Evolutionary conservation across 1,140 invertebrate species (phyloP).

Genomic region (Phocides pigmalion): DNA sequence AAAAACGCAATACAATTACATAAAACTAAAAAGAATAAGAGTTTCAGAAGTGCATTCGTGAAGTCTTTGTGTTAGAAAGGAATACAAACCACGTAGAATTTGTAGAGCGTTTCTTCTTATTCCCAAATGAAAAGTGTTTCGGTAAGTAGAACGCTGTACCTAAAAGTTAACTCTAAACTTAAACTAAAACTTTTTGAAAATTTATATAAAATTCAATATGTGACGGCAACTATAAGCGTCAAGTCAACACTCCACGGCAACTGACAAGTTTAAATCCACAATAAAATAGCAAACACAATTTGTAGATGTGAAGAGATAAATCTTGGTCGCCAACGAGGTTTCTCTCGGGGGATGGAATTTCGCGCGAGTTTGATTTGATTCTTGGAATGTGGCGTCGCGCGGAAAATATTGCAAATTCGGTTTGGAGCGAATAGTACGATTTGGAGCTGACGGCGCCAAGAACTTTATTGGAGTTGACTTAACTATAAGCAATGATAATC

Average conservation of each 20-base stretch:
- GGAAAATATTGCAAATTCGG: conserved; percentile 52
- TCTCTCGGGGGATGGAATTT: conserved; percentile 45
- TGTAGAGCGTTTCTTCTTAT: too few species aligned
- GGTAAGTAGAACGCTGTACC: conserved; percentile 26
- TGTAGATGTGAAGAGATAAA: conserved; percentile 48
- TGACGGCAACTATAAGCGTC: neutral
- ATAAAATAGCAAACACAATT: conserved; percentile 35
- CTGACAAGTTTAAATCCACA: conserved; percentile 29
- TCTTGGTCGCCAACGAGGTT: conserved; percentile 44
- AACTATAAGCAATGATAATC: too few species aligned
- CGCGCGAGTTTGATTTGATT: conserved; percentile 57
- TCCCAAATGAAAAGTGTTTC: conserved; percentile 15
- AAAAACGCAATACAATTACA: too few species aligned
- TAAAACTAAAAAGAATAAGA: too few species aligned
- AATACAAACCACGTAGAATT: too few species aligned
- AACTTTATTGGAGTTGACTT: conserved; percentile 17
- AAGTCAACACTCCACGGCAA: conserved; percentile 5
- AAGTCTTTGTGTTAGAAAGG: too few species aligned
- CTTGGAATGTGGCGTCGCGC: conserved; percentile 44
- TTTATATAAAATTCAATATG: conserved; percentile 28
- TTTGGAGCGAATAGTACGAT: conserved; percentile 33
- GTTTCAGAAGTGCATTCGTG: too few species aligned
- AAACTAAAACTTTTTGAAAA: conserved; percentile 20
- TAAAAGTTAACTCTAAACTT: neutral
- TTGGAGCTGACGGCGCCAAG: neutral